Base-by-base conservation (phyloP, 2,797 vertebrate genomes). In the Monodelphis domestica region DNA sequence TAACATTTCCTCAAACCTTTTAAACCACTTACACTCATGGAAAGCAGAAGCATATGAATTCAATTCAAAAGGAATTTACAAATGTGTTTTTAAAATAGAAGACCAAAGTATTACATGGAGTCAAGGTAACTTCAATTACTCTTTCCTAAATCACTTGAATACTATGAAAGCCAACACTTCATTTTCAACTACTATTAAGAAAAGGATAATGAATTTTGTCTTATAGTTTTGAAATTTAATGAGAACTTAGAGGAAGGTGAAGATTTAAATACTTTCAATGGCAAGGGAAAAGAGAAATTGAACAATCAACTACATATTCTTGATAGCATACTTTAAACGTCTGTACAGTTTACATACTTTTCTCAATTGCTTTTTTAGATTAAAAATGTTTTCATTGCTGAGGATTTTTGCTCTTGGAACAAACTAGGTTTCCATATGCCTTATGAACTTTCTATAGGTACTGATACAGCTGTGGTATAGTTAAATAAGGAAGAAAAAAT, bases 91-190 rank as follows among this genome's bases (percentile, higher is more conserved):
- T 90, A 90, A 33, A 95, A 90, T 91, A 96, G 90, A 96, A 94
- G 45, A 96, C 91, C 93, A 38, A 28, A 87, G 28, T n/a, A 89
- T 94, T 96, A 96, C 91, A 78, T 52, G 89, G 53, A 5, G 70
- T 53, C 51, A 92, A 93, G 89, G 4, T 87, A 88, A 90, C 90
- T 97, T 96, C 54, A 91, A 89, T 91, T 2, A n/a, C 15, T 87
- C 70, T 87, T 97, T 78, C n/a, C 7, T 45, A 78, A 53, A n/a
- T 94, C 96, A 95, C 97, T 57, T 12, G 51, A 96, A 94, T 89
- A 14, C 53, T 91, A 95, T 24, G 95, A 97, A 97, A 97, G 87
- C 95, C 89, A 95, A 9, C 28, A 87, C 90, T 97, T 96, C 94
- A 89, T 96, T 96, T 90, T 96, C 88, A 94, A 54, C 53, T 51